Conservation (phyloP, 2,888 invertebrate genomes). For the Troides aeacus region DNA sequence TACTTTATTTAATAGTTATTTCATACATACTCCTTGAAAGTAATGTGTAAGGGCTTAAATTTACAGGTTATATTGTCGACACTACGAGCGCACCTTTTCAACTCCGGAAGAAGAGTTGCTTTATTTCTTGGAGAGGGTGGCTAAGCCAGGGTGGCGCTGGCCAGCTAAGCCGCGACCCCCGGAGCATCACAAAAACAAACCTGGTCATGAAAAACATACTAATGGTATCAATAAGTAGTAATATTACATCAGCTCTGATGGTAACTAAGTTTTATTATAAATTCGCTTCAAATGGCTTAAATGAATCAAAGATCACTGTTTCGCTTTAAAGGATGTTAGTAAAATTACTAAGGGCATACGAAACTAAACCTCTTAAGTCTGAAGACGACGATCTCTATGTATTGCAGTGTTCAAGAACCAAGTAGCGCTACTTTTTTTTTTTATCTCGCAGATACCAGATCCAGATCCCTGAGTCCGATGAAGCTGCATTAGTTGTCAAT, state of each 20-base stretch:
- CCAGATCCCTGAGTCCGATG: too few species aligned
- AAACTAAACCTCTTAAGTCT: too few species aligned
- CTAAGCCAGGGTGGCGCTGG: constrained; percentile 92
- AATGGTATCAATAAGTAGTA: constrained; percentile 43
- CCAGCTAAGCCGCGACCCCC: constrained; percentile 83
- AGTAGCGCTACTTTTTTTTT: too few species aligned
- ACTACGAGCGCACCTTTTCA: constrained; percentile 84
- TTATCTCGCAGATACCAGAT: too few species aligned
- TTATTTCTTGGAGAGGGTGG: constrained; percentile 89
- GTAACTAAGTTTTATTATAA: neutral
- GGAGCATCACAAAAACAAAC: constrained; percentile 83
- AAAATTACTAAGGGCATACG: too few species aligned
- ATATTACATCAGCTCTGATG: neutral
- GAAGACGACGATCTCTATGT: too few species aligned
- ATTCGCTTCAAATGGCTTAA: neutral
- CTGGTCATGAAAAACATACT: constrained; percentile 64
- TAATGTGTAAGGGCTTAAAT: neutral
- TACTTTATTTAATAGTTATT: too few species aligned
- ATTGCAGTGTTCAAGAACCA: too few species aligned
- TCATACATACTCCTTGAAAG: too few species aligned
- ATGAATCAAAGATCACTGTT: neutral
- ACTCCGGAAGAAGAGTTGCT: constrained; percentile 87
- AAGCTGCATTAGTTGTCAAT: too few species aligned
- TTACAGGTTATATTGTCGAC: constrained; percentile 87
- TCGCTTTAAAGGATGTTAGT: too few species aligned